Base-by-base conservation (phyloP, 2,888 invertebrate species). In the Diachrysia chrysitis region DNA sequence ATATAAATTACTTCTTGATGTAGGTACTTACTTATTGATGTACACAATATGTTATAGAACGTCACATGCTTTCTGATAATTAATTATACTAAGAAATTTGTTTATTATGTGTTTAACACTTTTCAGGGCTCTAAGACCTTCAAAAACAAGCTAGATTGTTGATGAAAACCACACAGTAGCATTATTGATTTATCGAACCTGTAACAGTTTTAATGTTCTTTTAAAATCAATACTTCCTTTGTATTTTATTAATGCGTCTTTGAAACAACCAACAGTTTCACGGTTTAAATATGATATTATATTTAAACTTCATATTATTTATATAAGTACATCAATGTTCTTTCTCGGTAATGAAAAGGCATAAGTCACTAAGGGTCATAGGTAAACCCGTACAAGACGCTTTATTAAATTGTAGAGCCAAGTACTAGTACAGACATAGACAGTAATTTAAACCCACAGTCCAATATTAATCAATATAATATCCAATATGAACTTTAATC, bases 401-500 rank as follows among this genome's bases (percentile, higher is more conserved):
- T 9, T 10, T 42, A 6, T 6, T 42, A 42, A n/a, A 42, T 42
- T n/a, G 42, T n/a, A 42, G 42, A 42, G 42, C n/a, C 37, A 14
- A 37, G 14, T 37, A 37, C 16, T 14, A 29, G 7, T n/a, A n/a
- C n/a, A n/a, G n/a, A n/a, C n/a, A n/a, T 32, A n/a, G 42, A n/a
- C 42, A n/a, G 42, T 37, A 14, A n/a, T n/a, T 42, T n/a, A n/a
- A 42, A 42, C 4, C 16, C 42, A 16, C 42, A 42, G n/a, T n/a
- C n/a, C n/a, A 42, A n/a, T 42, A 42, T n/a, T 42, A n/a, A 42
- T 42, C n/a, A 42, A n/a, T 42, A 16, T 42, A 25, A 3, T 3
- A n/a, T 42, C n/a, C 42, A n/a, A 46, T 19, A 46, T 64, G 74
- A 73, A 73, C 78, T 63, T 73, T 60, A 37, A 63, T 73, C 78